A percentile compares a stretch with the other conserved stretches of the same genome.
Evolutionary conservation across 1,140 invertebrate species (phyloP).

Genomic region (Mactra quadrangularis): DNA sequence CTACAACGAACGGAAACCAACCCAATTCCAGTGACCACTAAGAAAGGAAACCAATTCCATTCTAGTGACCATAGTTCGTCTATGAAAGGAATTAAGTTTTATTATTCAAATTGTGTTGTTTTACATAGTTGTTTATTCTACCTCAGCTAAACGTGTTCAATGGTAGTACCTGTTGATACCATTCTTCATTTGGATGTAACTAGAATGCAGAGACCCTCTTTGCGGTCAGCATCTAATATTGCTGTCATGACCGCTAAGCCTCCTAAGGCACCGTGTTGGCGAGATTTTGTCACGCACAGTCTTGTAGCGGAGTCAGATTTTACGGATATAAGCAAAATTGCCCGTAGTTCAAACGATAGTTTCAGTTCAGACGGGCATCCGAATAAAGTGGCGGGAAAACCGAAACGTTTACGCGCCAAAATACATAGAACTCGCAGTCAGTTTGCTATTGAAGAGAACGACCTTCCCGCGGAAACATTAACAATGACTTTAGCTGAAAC

Average conservation of each 20-base stretch:
- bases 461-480: conserved; percentile 74
- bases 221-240: conserved; percentile 46
- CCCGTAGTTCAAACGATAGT: conserved; percentile 49
- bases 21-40: too few species aligned
- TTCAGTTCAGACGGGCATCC: conserved; percentile 37
- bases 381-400: conserved; percentile 61
- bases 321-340: conserved; percentile 58
- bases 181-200: neutral
- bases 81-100: too few species aligned
- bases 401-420: conserved; percentile 73
- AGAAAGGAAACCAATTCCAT: too few species aligned
- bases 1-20: too few species aligned
- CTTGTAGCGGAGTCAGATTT: conserved; percentile 47
- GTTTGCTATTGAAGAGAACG: conserved; percentile 74
- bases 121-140: neutral
- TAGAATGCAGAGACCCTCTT: conserved; percentile 65
- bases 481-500: conserved; percentile 76
- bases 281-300: conserved; percentile 58
- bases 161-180: conserved; percentile 18
- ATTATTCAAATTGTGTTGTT: too few species aligned
- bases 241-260: conserved; percentile 59
- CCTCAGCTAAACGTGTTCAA: conserved; percentile 44
- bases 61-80: too few species aligned
- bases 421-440: conserved; percentile 81
- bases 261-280: conserved; percentile 71